Evolutionary conservation across 2,888 invertebrate species (phyloP), one percentile per base, ranked within the genome.

Genomic region (Limnephilus lunatus): DNA sequence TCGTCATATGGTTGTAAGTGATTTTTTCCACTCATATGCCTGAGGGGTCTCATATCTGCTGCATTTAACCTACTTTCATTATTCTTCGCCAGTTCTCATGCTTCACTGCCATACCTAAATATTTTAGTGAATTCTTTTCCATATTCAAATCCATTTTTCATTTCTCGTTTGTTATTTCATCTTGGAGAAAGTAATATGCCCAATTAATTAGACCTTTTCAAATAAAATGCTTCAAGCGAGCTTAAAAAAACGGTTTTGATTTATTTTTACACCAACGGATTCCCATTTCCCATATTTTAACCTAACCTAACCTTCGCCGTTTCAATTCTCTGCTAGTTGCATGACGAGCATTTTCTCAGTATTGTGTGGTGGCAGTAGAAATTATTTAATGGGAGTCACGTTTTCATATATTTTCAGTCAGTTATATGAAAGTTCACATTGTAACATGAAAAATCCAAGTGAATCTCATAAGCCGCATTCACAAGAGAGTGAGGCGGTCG

Each of bases 181-280:
- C 19, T 25, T 86, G 44, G n/a, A 15, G 39, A 85, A n/a, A 85
- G 44, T 86, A 48, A 48, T 48, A 53, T 44, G 48, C 48, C 31
- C 86, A 86, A 86, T 86, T 86, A 86, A 86, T 86, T 48, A 86
- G 30, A 86, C 48, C 30, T 30, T 86, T 30, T 39, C 3, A 25
- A 35, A 32, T 82, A 82, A 31, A 30, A 30, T 31, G 31, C 32
- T 32, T 31, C 82, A 11, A 39, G 39, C 2, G 2, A 11, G 85
- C 39, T 14, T 5, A 85, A 85, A 39, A 85, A 12, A 44, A 44
- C 12, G 5, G 44, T 44, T 44, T 44, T 44, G 44, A 44, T 44
- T 68, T n/a, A n/a, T 68, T 68, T 68, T 25, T n/a, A 9, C 9
- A 68, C n/a, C 68, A 68, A 3, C 68, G 68, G 7, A 25, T 68